Evolutionary conservation across 2,888 invertebrate genomes (phyloP).

Genomic region (Balanococcus diminutus): DNA sequence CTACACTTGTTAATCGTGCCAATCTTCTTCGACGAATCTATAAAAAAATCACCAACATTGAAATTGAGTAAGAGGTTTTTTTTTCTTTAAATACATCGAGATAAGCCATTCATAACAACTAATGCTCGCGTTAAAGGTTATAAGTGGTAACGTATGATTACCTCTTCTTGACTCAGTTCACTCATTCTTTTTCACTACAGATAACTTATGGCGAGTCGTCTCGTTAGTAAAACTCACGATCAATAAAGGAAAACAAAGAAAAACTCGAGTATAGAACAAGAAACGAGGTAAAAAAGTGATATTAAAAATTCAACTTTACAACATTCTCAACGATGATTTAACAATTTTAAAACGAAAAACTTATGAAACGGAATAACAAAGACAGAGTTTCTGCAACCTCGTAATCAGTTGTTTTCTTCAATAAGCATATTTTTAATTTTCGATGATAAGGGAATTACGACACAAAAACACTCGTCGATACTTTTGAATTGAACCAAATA

Average conservation of each 20-base stretch:
- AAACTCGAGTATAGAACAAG: background rate
- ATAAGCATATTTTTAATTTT: background rate
- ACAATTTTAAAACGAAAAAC: constrained; percentile 3
- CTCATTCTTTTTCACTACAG: constrained; percentile 66
- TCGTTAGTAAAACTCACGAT: background rate
- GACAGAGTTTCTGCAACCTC: background rate
- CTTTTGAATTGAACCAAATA: too few species aligned
- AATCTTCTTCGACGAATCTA: constrained; percentile 48
- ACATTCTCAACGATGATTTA: background rate
- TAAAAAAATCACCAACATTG: background rate
- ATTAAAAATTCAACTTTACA: background rate
- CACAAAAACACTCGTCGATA: background rate
- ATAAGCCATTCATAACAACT: background rate
- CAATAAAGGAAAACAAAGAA: background rate
- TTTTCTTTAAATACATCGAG: too few species aligned
- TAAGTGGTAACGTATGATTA: constrained; percentile 61
- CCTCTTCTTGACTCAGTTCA: constrained; percentile 89
- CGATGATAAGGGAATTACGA: background rate
- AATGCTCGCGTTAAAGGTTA: constrained; percentile 7
- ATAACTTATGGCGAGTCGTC: background rate
- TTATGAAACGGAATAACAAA: background rate
- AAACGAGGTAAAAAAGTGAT: background rate
- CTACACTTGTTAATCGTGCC: constrained; percentile 13
- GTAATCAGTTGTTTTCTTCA: background rate
- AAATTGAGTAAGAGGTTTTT: background rate